Evolutionary conservation across 2,797 vertebrate genomes (phyloP).

Genomic region (Sciurus carolinensis): DNA sequence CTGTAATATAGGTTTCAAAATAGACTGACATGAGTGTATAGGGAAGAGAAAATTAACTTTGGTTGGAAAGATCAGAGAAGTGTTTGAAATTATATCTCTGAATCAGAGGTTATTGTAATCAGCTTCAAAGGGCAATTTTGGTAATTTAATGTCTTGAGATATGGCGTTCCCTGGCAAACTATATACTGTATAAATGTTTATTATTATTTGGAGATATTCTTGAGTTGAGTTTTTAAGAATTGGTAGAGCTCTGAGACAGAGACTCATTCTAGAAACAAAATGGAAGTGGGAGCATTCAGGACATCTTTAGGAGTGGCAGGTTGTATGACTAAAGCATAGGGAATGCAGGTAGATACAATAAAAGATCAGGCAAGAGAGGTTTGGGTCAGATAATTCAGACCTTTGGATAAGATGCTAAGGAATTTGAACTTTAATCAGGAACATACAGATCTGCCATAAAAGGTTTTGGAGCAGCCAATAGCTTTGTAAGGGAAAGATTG

Average conservation of each 20-base stretch:
- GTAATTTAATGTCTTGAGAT: conserved; percentile 37
- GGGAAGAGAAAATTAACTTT: conserved; percentile 46
- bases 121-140: conserved; percentile 10
- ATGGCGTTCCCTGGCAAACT: background rate
- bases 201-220: conserved; percentile 33
- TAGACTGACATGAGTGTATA: background rate
- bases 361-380: conserved; percentile 5
- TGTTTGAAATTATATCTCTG: conserved; percentile 63
- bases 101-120: conserved; percentile 22
- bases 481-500: conserved; percentile 35
- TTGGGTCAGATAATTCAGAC: conserved; percentile 42
- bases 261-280: background rate
- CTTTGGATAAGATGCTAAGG: conserved; percentile 32
- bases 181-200: conserved; percentile 13
- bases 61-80: conserved; percentile 38
- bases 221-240: conserved; percentile 57
- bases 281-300: conserved; percentile 49
- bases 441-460: background rate
- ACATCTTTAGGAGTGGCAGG: conserved; percentile 51
- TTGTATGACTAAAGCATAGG: conserved; percentile 53
- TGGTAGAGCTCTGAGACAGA: conserved; percentile 42
- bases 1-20: conserved; percentile 23
- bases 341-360: background rate
- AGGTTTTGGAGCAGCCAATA: conserved; percentile 17
- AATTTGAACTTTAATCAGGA: conserved; percentile 58